phyloP scores from a whole-genome alignment of 2,888 invertebrate species.

The Sipha maydis region DNA sequence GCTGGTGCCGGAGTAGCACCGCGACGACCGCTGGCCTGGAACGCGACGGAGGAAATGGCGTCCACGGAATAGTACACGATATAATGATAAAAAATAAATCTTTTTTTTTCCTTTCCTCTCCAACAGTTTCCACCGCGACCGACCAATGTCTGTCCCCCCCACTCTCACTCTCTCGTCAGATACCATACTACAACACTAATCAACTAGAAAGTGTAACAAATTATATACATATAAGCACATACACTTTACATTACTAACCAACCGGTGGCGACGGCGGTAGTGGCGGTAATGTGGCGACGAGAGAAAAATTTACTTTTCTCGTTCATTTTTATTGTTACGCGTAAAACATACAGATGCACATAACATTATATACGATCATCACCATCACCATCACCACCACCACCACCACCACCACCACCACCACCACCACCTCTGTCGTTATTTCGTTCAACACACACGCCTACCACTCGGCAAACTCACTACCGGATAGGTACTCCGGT shows the following conservation, averaged over 20 bases:
- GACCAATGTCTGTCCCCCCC: neutral
- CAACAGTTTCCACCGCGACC: neutral
- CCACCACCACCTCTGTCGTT: neutral
- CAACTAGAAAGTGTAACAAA: constrained; percentile 61
- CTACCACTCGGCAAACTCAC: neutral
- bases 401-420: neutral
- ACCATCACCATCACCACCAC: too few relatives aligned
- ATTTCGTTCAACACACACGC: neutral
- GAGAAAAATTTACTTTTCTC: constrained; percentile 31
- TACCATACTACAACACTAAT: constrained; percentile 26
- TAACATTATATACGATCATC: neutral
- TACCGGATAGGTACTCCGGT: neutral
- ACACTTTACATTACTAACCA: constrained; percentile 3
- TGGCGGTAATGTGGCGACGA: neutral
- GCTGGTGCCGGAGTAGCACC: neutral
- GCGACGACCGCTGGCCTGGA: constrained; percentile 32
- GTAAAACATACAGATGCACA: neutral
- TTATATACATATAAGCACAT: neutral
- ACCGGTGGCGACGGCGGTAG: neutral
- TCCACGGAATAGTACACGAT: constrained; percentile 12
- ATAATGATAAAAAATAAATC: constrained; percentile 10
- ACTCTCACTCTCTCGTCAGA: neutral
- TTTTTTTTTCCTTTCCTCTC: constrained; percentile 3
- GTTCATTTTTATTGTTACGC: constrained; percentile 24
- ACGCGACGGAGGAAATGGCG: constrained; percentile 47